A percentile compares a stretch with the other conserved stretches of the same genome.
phyloP scores from a whole-genome alignment of 2,888 invertebrate genomes.

The Mythimna loreyi region DNA sequence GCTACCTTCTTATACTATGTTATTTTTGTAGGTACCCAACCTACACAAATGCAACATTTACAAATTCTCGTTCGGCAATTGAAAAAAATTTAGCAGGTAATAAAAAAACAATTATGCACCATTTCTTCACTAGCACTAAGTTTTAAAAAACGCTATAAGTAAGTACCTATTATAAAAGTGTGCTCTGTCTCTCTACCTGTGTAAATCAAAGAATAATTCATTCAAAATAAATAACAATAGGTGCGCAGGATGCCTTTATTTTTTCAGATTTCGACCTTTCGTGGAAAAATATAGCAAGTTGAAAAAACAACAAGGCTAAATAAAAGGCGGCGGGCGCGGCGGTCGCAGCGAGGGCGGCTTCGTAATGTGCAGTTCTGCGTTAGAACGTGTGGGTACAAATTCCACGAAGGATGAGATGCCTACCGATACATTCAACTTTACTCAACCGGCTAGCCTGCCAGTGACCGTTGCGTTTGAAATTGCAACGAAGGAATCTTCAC shows the following conservation, averaged over 20 bases:
- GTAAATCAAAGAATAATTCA: constrained; percentile 21
- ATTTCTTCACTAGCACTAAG: neutral
- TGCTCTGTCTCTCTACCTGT: too few species aligned
- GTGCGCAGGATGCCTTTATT: neutral
- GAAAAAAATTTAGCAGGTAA: neutral
- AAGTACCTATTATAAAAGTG: neutral
- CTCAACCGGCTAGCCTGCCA: constrained; percentile 71
- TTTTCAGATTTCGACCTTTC: constrained; percentile 60
- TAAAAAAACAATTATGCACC: too few species aligned
- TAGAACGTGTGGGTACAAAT: constrained; percentile 85
- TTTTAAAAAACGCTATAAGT: neutral
- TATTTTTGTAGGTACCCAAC: neutral
- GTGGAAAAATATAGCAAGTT: constrained; percentile 68
- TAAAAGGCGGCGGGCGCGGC: constrained; percentile 50
- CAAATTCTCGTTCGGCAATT: neutral
- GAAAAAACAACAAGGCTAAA: constrained; percentile 72
- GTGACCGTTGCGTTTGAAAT: constrained; percentile 79
- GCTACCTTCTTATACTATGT: neutral
- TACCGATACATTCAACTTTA: constrained; percentile 81
- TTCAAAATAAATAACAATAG: constrained; percentile 43
- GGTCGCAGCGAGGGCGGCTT: constrained; percentile 64
- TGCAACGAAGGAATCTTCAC: constrained; percentile 49
- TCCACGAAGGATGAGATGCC: constrained; percentile 86
- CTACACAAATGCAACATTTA: neutral
- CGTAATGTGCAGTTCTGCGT: constrained; percentile 71